Percentiles rank a stretch among this genome's conserved stretches.
These are phyloP conservation scores for Oscheius sp. DNA, from an alignment of 1,140 invertebrate genomes.

Conservation along the genomic window DNA sequence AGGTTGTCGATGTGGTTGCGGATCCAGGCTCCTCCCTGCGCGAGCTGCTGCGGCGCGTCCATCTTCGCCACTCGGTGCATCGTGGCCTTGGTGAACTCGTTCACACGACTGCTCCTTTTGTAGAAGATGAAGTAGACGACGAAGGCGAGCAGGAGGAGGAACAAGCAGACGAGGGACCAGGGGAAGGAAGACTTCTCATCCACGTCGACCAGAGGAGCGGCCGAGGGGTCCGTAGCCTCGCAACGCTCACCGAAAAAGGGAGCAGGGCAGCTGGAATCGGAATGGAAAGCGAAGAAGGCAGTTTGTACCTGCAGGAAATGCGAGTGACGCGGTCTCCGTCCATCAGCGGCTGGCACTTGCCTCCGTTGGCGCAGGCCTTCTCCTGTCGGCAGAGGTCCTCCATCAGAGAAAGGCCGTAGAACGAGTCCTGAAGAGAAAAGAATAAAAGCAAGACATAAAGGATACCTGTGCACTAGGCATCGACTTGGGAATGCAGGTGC, in stretches of 20 bases:
- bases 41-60: too few relatives aligned
- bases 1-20: too few relatives aligned
- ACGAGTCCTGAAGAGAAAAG: not conserved
- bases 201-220: not conserved
- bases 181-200: not conserved
- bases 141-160: not conserved
- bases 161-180: not conserved
- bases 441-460: not conserved
- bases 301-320: not conserved
- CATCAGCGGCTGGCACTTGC: not conserved
- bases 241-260: not conserved
- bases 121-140: not conserved
- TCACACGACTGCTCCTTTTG: not conserved
- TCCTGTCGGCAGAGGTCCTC: conserved; percentile 14
- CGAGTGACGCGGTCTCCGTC: not conserved
- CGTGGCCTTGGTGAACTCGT: not conserved
- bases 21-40: too few relatives aligned
- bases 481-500: conserved; percentile 4
- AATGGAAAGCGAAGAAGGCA: not conserved
- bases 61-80: too few relatives aligned
- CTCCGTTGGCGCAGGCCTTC: conserved; percentile 20
- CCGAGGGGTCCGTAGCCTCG: not conserved
- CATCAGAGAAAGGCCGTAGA: conserved; percentile 15
- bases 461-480: not conserved
- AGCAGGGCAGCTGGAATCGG: not conserved